Conservation (phyloP, 2,113 vertebrate species). For the Struthio camelus region DNA sequence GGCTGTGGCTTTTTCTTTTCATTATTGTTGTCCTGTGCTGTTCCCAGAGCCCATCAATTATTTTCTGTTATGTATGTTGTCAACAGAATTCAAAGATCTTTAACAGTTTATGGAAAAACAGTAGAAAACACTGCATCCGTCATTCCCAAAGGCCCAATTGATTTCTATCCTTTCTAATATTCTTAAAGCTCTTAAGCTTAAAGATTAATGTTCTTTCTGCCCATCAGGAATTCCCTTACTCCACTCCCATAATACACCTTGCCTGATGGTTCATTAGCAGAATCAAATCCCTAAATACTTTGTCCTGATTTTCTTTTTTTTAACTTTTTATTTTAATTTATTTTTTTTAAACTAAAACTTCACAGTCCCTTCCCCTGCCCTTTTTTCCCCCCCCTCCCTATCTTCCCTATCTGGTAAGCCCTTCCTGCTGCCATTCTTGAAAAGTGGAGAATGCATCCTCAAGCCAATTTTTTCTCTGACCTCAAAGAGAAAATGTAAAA, state of each 20-base stretch:
- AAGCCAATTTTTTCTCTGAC: not conserved
- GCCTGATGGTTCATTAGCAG: not conserved
- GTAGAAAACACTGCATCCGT: fast-evolving
- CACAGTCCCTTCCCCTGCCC: not conserved
- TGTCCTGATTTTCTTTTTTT: not conserved
- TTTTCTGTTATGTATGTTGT: not conserved
- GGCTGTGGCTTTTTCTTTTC: not conserved
- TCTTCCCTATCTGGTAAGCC: not conserved
- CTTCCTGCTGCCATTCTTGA: not conserved
- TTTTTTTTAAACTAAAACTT: not conserved
- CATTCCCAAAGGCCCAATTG: not conserved
- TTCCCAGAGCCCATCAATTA: not conserved
- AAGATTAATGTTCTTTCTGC: not conserved
- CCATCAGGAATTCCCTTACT: not conserved
- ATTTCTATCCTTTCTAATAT: not conserved
- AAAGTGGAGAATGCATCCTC: not conserved
- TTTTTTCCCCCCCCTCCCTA: not conserved
- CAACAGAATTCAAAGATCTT: not conserved
- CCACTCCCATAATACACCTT: not conserved
- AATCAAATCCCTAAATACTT: not conserved
- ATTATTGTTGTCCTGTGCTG: not conserved
- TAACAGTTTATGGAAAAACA: not conserved
- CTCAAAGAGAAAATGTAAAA: not conserved
- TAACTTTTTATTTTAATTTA: no score
- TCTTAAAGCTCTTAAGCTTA: not conserved